Evolutionary conservation across 2,113 vertebrate genomes (phyloP).

Genomic region (Probosciger aterrimus): DNA sequence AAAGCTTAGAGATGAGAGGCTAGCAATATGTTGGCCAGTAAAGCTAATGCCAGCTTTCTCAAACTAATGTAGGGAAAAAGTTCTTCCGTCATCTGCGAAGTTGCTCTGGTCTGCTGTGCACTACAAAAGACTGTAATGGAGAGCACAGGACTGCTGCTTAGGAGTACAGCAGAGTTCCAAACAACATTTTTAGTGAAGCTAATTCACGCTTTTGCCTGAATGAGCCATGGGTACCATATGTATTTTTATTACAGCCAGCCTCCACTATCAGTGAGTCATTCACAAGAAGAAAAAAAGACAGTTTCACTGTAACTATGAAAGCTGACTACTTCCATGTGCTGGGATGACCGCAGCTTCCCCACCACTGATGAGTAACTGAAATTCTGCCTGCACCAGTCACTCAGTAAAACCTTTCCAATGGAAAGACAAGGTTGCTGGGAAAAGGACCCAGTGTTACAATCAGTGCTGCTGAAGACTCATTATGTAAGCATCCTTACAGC

Average conservation of each 20-base stretch:
- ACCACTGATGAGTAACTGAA: not conserved
- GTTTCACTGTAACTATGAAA: constrained; percentile 8
- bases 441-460: not conserved
- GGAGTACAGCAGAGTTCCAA: not conserved
- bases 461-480: not conserved
- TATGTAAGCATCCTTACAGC: not conserved
- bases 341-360: not conserved
- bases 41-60: not conserved
- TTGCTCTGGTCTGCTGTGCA: not conserved
- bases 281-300: not conserved
- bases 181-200: constrained; percentile 26
- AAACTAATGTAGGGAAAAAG: not conserved
- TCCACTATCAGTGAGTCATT: constrained; percentile 49
- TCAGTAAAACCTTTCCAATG: not conserved
- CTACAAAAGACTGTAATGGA: not conserved
- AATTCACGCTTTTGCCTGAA: constrained; percentile 48
- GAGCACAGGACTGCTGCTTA: not conserved
- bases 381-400: not conserved
- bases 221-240: constrained; percentile 39
- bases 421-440: not conserved
- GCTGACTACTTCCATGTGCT: not conserved
- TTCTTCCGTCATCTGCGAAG: not conserved
- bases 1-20: not conserved
- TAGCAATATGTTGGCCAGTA: not conserved
- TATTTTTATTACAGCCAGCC: constrained; percentile 57